These are phyloP conservation scores for Perizoma flavofasciatum DNA, from an alignment of 2,888 invertebrate species.

Conservation along the genomic window DNA sequence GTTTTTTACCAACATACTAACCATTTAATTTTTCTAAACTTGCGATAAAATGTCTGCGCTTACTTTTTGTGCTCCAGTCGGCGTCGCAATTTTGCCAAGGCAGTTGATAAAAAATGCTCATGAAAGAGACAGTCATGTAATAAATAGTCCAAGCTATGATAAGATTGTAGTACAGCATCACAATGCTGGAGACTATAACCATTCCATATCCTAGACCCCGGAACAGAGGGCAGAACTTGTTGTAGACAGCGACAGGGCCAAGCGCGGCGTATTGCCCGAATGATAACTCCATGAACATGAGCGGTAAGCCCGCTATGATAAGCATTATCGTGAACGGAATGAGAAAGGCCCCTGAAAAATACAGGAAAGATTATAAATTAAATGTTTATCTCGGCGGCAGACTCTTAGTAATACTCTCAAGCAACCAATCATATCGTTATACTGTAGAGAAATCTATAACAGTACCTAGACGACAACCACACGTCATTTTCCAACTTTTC, in stretches of 20 bases:
- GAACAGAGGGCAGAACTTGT: slow-evolving; percentile 90
- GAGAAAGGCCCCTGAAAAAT: slow-evolving; percentile 88
- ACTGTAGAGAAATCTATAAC: slow-evolving; percentile 1
- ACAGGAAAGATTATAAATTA: background rate
- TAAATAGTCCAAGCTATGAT: slow-evolving; percentile 92
- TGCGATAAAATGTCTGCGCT: slow-evolving; percentile 52
- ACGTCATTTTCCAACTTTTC: slow-evolving; percentile 29
- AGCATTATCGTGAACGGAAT: slow-evolving; percentile 93
- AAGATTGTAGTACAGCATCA: slow-evolving; percentile 90
- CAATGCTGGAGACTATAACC: slow-evolving; percentile 89
- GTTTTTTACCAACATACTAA: background rate
- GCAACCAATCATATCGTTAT: no score
- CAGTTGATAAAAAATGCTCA: slow-evolving; percentile 85
- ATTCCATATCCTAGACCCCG: slow-evolving; percentile 89
- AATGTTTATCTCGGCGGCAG: no score
- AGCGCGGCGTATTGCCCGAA: slow-evolving; percentile 92
- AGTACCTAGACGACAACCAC: slow-evolving; percentile 1
- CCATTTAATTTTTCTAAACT: slow-evolving; percentile 2
- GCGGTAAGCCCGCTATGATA: slow-evolving; percentile 90
- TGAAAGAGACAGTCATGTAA: slow-evolving; percentile 86
- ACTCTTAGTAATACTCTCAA: no score
- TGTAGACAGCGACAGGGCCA: slow-evolving; percentile 91
- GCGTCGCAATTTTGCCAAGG: slow-evolving; percentile 90
- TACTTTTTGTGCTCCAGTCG: slow-evolving; percentile 87
- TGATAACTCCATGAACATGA: slow-evolving; percentile 93